Evolutionary conservation across 2,888 invertebrate species (phyloP), one percentile per base, ranked within the genome.

Genomic region (Pristionchus japonicus): DNA sequence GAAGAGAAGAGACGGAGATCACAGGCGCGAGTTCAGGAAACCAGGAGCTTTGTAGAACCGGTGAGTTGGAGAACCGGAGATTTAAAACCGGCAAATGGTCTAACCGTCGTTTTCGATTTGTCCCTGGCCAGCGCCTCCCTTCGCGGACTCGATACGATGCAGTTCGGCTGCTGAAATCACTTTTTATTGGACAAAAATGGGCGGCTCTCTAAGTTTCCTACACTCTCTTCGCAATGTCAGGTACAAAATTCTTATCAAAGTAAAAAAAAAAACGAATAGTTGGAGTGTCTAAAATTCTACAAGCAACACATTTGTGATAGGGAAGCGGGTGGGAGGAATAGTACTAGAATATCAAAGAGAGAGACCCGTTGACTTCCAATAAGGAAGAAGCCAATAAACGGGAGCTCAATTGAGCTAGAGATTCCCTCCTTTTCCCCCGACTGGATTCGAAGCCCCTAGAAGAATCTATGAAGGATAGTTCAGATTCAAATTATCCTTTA

Each of bases 61-160:
- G 23, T 23, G 6, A 57, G n/a, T 0, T n/a, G 4, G 9, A 6
- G 3, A 0, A 6, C 3, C 1, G 23, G 9, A n/a, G 7, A n/a
- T 1, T n/a, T 23, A 57, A n/a, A n/a, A 23, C 57, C n/a, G n/a
- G n/a, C n/a, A n/a, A n/a, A n/a, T n/a, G n/a, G n/a, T n/a, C 77
- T n/a, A 3, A 77, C 77, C 43, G 77, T 70, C 15, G 40, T 77
- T 43, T 77, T 77, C 40, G 9, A 34, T 27, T 77, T 77, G 23
- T 77, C 77, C 77, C 27, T 77, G 47, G n/a, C 43, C 34, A 40
- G 20, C 13, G 77, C 43, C 27, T 77, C 77, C 9, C 77, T 43
- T 77, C 77, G 77, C n/a, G 77, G 40, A 47, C 43, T 47, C 27
- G 43, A 43, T 15, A 77, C 77, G 77, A 77, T 77, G 77, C 77